phyloP scores from a whole-genome alignment of 2,113 vertebrate genomes.

The Aix galericulata region DNA sequence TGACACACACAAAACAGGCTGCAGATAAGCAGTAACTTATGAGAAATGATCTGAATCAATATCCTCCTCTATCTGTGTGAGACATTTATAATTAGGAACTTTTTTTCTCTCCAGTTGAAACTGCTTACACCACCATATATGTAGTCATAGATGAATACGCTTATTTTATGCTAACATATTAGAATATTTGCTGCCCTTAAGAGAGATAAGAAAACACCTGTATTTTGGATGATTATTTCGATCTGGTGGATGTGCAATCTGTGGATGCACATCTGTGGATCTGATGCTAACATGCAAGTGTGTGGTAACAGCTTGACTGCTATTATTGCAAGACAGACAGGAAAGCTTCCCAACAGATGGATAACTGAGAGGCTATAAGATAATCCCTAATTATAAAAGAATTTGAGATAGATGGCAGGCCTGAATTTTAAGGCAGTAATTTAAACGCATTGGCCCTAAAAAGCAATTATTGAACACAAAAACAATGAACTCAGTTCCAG shows the following conservation, averaged over 20 bases:
- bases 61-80: neutral
- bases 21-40: neutral
- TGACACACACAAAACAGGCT: neutral
- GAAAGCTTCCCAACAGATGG: neutral
- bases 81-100: neutral
- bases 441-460: constrained; percentile 43
- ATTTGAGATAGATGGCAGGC: constrained; percentile 13
- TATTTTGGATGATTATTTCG: neutral
- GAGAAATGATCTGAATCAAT: neutral
- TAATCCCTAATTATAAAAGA: constrained; percentile 56
- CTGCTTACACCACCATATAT: neutral
- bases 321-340: neutral
- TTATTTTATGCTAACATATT: neutral
- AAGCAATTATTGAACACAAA: constrained; percentile 56
- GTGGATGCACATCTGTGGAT: neutral
- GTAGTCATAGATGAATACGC: neutral
- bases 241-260: neutral
- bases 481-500: constrained; percentile 23
- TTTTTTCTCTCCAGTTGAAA: neutral
- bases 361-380: constrained; percentile 1
- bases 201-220: neutral
- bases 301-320: neutral
- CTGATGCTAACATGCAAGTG: neutral
- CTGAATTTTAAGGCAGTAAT: constrained; percentile 48
- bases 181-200: neutral